Evolutionary conservation across 2,888 invertebrate species (phyloP).

Genomic region (Amphipoea lucens): DNA sequence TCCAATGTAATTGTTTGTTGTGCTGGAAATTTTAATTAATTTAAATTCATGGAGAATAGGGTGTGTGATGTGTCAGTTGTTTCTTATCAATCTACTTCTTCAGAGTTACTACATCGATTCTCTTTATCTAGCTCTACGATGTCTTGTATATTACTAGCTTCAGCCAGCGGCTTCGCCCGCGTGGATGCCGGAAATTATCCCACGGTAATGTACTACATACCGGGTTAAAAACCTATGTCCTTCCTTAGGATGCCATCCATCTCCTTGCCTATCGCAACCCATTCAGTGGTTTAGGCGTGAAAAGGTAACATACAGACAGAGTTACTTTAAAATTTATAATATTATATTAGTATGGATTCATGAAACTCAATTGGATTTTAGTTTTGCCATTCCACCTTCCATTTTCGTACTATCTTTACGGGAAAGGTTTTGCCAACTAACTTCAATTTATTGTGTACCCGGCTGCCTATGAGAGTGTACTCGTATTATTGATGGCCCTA

Average conservation of each 20-base stretch:
- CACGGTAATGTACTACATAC: not conserved
- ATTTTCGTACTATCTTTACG: not conserved
- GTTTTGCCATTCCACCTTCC: not conserved
- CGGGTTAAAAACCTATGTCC: not conserved
- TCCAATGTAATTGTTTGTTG: constrained; percentile 49
- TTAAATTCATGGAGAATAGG: constrained; percentile 37
- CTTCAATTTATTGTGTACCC: constrained; percentile 8
- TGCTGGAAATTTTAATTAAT: constrained; percentile 42
- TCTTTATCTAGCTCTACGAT: not conserved
- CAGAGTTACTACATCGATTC: not conserved
- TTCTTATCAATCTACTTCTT: not conserved
- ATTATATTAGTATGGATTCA: not conserved
- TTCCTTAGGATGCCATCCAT: not conserved
- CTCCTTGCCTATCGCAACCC: not conserved
- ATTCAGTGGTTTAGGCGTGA: not conserved
- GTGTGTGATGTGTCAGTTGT: constrained; percentile 38
- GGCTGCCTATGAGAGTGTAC: constrained; percentile 3
- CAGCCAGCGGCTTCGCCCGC: not conserved
- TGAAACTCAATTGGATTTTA: not conserved
- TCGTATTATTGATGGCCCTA: constrained; percentile 65
- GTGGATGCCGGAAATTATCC: not conserved
- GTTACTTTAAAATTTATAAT: not conserved
- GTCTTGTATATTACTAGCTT: not conserved
- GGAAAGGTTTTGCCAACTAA: not conserved
- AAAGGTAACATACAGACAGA: not conserved